Percentiles rank a stretch among this genome's conserved stretches.
These are phyloP conservation scores for Protophormia terraenovae DNA, from an alignment of 2,888 invertebrate species.

Conservation along the genomic window DNA sequence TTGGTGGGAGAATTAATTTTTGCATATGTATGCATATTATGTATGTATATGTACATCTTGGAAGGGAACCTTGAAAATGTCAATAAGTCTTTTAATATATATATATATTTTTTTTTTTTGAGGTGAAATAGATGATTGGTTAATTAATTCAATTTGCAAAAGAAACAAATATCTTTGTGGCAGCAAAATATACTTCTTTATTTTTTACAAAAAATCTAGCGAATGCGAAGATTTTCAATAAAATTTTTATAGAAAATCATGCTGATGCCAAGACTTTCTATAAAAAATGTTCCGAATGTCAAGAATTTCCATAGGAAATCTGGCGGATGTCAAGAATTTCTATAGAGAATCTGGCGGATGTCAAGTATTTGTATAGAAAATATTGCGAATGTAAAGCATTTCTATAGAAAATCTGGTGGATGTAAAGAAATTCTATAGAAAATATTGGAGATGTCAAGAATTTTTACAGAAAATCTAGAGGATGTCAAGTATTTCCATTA, in stretches of 20 bases:
- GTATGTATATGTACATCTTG: too few relatives aligned
- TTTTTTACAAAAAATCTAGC: neutral
- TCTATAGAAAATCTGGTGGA: neutral
- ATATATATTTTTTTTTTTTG: too few relatives aligned
- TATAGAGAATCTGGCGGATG: neutral
- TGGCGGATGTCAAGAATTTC: neutral
- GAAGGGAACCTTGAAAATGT: slow-evolving; percentile 29
- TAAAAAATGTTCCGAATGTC: neutral
- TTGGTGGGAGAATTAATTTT: neutral
- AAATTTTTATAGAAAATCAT: neutral
- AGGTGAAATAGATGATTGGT: neutral
- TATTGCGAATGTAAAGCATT: neutral
- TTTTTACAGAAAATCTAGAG: too few relatives aligned
- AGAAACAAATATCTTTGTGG: too few relatives aligned
- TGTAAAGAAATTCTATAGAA: too few relatives aligned
- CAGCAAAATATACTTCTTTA: too few relatives aligned
- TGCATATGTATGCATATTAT: neutral
- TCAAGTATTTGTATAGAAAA: neutral
- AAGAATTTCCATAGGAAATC: neutral
- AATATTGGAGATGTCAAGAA: too few relatives aligned
- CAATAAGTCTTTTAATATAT: neutral
- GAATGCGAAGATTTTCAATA: neutral
- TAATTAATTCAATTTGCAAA: neutral
- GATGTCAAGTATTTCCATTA: too few relatives aligned
- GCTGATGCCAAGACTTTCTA: neutral